Percentiles rank a stretch among this genome's conserved stretches.
These are phyloP conservation scores for Scolopax bukidnonensis DNA, from an alignment of 2,797 vertebrate species.

Conservation along the genomic window DNA sequence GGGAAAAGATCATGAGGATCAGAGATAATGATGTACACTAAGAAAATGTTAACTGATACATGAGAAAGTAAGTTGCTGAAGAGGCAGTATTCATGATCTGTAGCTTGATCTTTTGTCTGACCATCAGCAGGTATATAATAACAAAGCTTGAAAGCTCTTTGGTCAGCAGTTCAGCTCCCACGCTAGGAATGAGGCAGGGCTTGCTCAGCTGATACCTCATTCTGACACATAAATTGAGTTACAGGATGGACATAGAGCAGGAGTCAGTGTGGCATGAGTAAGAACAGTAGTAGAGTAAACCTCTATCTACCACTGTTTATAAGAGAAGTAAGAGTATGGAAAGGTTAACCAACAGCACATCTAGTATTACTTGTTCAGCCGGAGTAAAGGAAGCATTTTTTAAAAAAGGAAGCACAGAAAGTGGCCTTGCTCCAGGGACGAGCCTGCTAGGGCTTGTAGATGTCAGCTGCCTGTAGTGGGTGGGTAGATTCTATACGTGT, in stretches of 20 bases:
- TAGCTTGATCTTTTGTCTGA: background rate
- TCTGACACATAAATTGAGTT: conserved; percentile 4
- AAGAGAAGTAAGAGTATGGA: conserved; percentile 40
- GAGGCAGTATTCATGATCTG: background rate
- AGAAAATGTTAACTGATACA: background rate
- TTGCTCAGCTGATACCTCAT: conserved; percentile 25
- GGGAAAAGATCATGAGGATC: background rate
- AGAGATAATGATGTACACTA: background rate
- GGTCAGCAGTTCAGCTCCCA: conserved; percentile 35
- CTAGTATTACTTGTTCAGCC: conserved; percentile 39
- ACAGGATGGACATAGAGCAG: background rate
- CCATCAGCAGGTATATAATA: background rate
- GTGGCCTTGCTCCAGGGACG: background rate
- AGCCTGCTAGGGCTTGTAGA: conserved; percentile 48
- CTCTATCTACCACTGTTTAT: background rate
- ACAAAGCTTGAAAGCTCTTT: background rate
- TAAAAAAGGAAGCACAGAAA: conserved; percentile 49
- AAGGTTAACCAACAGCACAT: conserved; percentile 49
- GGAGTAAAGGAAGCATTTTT: conserved; percentile 45
- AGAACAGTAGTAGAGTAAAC: conserved; percentile 1
- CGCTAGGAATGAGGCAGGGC: background rate
- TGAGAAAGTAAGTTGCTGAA: conserved; percentile 17
- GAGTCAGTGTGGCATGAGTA: background rate
- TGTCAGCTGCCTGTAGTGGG: background rate
- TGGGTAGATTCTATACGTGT: background rate